These are phyloP conservation scores for Crocodylus rhombifer DNA, from an alignment of 2,797 vertebrate genomes.

Conservation along the genomic window DNA sequence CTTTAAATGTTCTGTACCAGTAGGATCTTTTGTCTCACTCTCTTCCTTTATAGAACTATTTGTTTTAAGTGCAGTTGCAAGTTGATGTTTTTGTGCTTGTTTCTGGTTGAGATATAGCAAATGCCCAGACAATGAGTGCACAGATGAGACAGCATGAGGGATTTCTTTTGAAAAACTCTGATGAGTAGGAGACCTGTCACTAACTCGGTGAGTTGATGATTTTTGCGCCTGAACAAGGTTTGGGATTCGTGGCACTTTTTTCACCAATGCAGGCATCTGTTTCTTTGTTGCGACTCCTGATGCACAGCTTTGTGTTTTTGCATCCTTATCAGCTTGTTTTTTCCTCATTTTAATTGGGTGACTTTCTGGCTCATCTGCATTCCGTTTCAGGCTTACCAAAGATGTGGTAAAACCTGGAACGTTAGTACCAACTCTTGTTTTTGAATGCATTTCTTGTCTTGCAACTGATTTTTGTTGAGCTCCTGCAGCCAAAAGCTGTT, in stretches of 20 bases:
- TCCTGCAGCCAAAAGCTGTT: slow-evolving; percentile 66
- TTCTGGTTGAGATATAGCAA: slow-evolving; percentile 79
- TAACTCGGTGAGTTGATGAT: slow-evolving; percentile 74
- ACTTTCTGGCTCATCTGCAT: slow-evolving; percentile 76
- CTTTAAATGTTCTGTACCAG: slow-evolving; percentile 68
- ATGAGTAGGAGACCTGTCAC: slow-evolving; percentile 73
- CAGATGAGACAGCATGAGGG: slow-evolving; percentile 64
- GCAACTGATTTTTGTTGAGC: slow-evolving; percentile 56
- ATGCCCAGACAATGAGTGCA: slow-evolving; percentile 71
- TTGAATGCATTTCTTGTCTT: slow-evolving; percentile 72
- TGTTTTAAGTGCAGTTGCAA: slow-evolving; percentile 62
- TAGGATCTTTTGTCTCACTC: slow-evolving; percentile 71
- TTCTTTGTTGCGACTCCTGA: slow-evolving; percentile 77
- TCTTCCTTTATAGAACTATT: slow-evolving; percentile 82
- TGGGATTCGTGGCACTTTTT: slow-evolving; percentile 79
- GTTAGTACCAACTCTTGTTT: slow-evolving; percentile 73
- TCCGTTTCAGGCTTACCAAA: slow-evolving; percentile 82
- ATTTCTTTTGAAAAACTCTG: slow-evolving; percentile 77
- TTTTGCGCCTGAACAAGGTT: slow-evolving; percentile 74
- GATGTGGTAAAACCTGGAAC: slow-evolving; percentile 70
- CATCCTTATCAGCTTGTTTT: slow-evolving; percentile 76
- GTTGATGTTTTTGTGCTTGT: slow-evolving; percentile 75
- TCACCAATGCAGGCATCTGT: slow-evolving; percentile 62
- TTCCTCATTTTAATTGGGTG: slow-evolving; percentile 88
- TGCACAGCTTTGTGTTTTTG: slow-evolving; percentile 67